Evolutionary conservation across 2,113 vertebrate species (phyloP).

Genomic region (Glaucidium brasilianum): DNA sequence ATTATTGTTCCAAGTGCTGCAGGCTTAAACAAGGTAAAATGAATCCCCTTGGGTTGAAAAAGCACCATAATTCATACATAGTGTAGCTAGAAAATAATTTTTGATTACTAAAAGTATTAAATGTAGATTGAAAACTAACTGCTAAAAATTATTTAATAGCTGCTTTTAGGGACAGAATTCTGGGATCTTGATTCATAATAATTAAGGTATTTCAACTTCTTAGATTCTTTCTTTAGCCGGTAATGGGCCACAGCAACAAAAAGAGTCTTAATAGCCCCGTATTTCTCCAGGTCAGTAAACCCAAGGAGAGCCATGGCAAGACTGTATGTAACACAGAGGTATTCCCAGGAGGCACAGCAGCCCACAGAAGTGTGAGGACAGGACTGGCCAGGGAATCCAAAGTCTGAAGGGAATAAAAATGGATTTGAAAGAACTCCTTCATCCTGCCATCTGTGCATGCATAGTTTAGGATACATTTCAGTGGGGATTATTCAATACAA

Average conservation of each 20-base stretch:
- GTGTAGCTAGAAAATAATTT: not conserved
- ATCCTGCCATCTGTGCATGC: not conserved
- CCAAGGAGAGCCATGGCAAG: not conserved
- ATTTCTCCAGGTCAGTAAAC: not conserved
- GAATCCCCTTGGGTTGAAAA: not conserved
- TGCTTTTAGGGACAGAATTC: not conserved
- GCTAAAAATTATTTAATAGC: not conserved
- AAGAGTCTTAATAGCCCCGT: not conserved
- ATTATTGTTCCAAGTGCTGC: not conserved
- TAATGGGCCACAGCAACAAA: not conserved
- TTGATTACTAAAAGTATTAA: not conserved
- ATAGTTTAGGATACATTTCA: not conserved
- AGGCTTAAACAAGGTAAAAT: not conserved
- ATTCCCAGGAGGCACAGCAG: not conserved
- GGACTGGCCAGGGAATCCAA: not conserved
- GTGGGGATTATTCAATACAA: not conserved
- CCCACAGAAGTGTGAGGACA: not conserved
- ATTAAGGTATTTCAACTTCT: not conserved
- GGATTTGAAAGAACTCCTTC: not conserved
- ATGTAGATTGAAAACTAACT: not conserved
- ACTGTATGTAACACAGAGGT: not conserved
- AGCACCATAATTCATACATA: not conserved
- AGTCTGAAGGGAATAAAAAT: not conserved
- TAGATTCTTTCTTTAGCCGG: not conserved
- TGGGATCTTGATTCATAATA: not conserved